Base-by-base conservation (phyloP, 2,888 invertebrate genomes). In the Metallyticus violacea region DNA sequence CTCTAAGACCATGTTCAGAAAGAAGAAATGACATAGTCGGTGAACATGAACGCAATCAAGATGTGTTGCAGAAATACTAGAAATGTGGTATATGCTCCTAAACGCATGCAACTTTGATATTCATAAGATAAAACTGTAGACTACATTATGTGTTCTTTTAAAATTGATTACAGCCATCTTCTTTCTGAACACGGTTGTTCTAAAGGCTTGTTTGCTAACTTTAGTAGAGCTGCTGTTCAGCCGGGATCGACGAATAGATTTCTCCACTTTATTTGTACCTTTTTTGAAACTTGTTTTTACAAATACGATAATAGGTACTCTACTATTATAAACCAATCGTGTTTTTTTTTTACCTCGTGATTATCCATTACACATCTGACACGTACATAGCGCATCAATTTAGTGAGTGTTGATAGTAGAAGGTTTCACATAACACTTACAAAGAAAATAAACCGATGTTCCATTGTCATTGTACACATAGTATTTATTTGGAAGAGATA, bases 311-410 rank as follows among this genome's bases (percentile, higher is more conserved):
- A 76, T 83, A 27, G 83, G 29, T 28, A 83, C 26, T 77, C 83
- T 83, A 83, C 77, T 83, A 83, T 83, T 83, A 77, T 83, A 83
- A 83, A 83, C 77, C 83, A 77, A 77, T 83, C 77, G 40, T 82
- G n/a, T n/a, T n/a, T n/a, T n/a, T n/a, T n/a, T 76, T 76, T 62
- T 9, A 62, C 40, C 40, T 62, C 40, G 40, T 62, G 40, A 62
- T 62, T 62, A 62, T 62, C 40, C 40, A 62, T 62, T 15, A 62
- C 40, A 62, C 40, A 62, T 62, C 40, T 62, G 40, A 62, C 40
- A 62, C 40, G 40, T 62, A 62, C 40, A 62, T 15, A 3, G 9
- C 40, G 40, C 15, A 62, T 62, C 40, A 62, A 62, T 62, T 0
- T 62, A 15, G 40, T n/a, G 22, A 3, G 40, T 62, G 40, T 62